A percentile compares a stretch with the other conserved stretches of the same genome.
Conservation (phyloP, 2,888 invertebrate genomes). For the Pristionchus japonicus region DNA sequence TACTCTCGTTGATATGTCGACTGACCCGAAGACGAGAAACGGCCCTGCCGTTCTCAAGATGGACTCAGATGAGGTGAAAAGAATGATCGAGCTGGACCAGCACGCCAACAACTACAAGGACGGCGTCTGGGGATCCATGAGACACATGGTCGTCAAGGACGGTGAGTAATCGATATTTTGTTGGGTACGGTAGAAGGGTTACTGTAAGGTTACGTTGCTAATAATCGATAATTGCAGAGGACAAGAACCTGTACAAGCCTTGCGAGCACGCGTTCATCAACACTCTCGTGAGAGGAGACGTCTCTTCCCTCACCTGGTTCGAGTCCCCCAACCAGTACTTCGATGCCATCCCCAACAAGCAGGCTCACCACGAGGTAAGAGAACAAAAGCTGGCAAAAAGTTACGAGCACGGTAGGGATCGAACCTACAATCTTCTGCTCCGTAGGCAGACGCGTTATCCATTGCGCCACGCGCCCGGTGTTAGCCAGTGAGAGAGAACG, state of each 20-base stretch:
- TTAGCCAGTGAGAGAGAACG: neutral
- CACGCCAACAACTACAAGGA: constrained; percentile 88
- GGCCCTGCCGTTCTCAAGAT: constrained; percentile 64
- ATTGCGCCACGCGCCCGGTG: constrained; percentile 69
- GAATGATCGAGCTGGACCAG: constrained; percentile 82
- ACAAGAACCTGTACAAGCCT: constrained; percentile 70
- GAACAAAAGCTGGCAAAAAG: neutral
- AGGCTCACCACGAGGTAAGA: constrained; percentile 51
- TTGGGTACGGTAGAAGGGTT: neutral
- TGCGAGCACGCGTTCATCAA: constrained; percentile 96
- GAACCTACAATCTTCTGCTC: constrained; percentile 76
- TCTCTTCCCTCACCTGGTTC: constrained; percentile 92
- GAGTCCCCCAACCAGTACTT: constrained; percentile 86
- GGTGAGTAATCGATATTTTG: constrained; percentile 73
- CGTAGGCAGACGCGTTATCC: constrained; percentile 76
- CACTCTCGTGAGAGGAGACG: constrained; percentile 90
- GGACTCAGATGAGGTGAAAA: constrained; percentile 62
- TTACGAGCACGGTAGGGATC: constrained; percentile 68
- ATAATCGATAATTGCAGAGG: constrained; percentile 59
- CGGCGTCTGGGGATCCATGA: constrained; percentile 88
- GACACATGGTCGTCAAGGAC: constrained; percentile 84
- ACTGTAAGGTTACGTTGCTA: no score
- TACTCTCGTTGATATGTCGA: constrained; percentile 70
- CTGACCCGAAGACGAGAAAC: constrained; percentile 62
- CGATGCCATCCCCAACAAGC: constrained; percentile 69